A percentile compares a stretch with the other conserved stretches of the same genome.
Conservation (phyloP, 1,140 invertebrate species). For the Helicoverpa armigera region DNA sequence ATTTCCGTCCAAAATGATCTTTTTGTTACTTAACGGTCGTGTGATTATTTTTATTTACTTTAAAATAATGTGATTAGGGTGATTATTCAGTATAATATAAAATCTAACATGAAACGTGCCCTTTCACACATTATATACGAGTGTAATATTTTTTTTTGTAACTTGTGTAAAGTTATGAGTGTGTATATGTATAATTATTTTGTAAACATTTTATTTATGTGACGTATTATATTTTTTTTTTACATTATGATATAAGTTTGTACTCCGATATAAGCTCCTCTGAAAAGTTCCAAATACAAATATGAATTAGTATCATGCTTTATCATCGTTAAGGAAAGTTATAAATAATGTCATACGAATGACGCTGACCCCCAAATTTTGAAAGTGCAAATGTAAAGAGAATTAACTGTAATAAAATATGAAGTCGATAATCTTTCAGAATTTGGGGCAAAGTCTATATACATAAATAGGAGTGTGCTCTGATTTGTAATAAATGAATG, state of each 20-base stretch:
- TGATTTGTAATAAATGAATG: constrained; percentile 1
- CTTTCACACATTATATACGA: not conserved
- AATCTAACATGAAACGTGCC: not conserved
- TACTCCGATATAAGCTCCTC: constrained; percentile 5
- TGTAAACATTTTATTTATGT: constrained; percentile 11
- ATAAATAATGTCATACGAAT: not conserved
- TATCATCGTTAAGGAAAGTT: constrained; percentile 18
- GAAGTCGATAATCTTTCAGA: not conserved
- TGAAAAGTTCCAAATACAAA: constrained; percentile 28
- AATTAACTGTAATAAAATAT: not conserved
- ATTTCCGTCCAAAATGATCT: constrained; percentile 71
- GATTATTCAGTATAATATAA: not conserved
- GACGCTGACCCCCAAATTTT: not conserved
- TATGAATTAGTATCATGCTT: constrained; percentile 42
- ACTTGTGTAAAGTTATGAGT: constrained; percentile 9
- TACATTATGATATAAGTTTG: not conserved
- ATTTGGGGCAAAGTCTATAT: not conserved
- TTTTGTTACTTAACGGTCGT: constrained; percentile 60
- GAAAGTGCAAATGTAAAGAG: not conserved
- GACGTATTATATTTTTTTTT: not conserved
- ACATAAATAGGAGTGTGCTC: constrained; percentile 16
- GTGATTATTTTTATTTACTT: constrained; percentile 53
- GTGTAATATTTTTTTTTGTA: not conserved
- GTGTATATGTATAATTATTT: constrained; percentile 18
- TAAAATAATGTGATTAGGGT: too few species aligned